Percentiles rank a stretch among this genome's conserved stretches.
These are phyloP conservation scores for Falco punctatus DNA, from an alignment of 2,113 vertebrate species.

Conservation along the genomic window DNA sequence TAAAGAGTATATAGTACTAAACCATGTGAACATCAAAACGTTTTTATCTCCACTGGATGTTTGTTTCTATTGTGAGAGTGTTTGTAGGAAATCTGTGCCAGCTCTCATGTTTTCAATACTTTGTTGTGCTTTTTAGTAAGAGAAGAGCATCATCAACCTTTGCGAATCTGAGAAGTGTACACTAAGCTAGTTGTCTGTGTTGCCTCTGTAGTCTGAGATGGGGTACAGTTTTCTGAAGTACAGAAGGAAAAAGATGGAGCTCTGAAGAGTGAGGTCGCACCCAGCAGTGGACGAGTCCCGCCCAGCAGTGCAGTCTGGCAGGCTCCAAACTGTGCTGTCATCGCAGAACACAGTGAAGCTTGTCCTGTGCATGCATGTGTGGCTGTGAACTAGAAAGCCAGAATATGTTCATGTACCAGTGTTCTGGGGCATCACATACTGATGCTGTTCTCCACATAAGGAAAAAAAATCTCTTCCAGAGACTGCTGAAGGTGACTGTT, in stretches of 20 bases:
- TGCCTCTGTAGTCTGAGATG: neutral
- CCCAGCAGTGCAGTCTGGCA: neutral
- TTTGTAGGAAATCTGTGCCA: neutral
- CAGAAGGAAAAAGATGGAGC: neutral
- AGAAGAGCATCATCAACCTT: neutral
- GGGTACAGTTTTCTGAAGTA: neutral
- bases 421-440: neutral
- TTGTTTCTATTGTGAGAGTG: neutral
- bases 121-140: accelerated
- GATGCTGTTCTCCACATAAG: neutral
- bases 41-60: neutral
- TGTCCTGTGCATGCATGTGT: neutral
- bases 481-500: neutral
- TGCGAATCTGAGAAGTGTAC: neutral
- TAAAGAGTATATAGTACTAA: neutral
- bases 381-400: neutral
- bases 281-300: neutral
- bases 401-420: neutral
- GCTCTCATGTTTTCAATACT: neutral
- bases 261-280: neutral
- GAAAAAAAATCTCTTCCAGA: neutral
- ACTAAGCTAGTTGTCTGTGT: neutral
- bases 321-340: accelerated
- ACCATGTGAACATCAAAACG: neutral
- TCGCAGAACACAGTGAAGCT: neutral